A percentile compares a stretch with the other conserved stretches of the same genome.
phyloP scores from a whole-genome alignment of 2,797 vertebrate genomes.

The Podarcis lilfordi region DNA sequence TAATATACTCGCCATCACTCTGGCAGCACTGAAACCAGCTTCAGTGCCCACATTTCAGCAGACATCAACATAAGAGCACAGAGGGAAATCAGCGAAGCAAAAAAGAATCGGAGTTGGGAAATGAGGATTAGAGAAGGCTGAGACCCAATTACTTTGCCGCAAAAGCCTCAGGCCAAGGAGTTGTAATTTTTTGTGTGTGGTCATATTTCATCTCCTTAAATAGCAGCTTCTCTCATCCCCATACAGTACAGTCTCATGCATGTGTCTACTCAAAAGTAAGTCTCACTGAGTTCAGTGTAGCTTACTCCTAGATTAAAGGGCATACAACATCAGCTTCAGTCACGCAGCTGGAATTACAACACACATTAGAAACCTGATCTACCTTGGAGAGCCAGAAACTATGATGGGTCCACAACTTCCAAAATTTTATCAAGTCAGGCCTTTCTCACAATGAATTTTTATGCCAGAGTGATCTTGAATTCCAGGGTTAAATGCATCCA shows the following conservation, averaged over 20 bases:
- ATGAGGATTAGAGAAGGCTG: neutral
- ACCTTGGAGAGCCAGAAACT: constrained; percentile 65
- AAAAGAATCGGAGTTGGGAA: neutral
- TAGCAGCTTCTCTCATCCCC: neutral
- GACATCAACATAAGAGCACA: neutral
- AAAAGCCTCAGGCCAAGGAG: constrained; percentile 52
- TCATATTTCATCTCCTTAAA: constrained; percentile 51
- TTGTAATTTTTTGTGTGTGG: constrained; percentile 18
- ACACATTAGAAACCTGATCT: constrained; percentile 50
- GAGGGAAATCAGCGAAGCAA: neutral
- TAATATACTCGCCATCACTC: neutral
- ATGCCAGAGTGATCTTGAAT: fast-evolving
- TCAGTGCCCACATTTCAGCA: fast-evolving
- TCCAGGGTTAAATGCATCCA: fast-evolving
- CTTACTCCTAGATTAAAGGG: too few species aligned
- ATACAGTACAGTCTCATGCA: too few species aligned
- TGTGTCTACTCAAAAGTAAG: too few species aligned
- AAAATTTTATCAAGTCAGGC: constrained; percentile 20
- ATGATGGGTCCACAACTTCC: neutral
- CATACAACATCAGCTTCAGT: neutral
- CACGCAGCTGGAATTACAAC: constrained; percentile 48
- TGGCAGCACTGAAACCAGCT: neutral
- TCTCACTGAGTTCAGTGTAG: too few species aligned
- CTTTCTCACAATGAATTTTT: neutral
- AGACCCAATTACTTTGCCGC: neutral